Evolutionary conservation across 2,797 vertebrate genomes (phyloP).

Genomic region (Otolemur crassicaudatus): DNA sequence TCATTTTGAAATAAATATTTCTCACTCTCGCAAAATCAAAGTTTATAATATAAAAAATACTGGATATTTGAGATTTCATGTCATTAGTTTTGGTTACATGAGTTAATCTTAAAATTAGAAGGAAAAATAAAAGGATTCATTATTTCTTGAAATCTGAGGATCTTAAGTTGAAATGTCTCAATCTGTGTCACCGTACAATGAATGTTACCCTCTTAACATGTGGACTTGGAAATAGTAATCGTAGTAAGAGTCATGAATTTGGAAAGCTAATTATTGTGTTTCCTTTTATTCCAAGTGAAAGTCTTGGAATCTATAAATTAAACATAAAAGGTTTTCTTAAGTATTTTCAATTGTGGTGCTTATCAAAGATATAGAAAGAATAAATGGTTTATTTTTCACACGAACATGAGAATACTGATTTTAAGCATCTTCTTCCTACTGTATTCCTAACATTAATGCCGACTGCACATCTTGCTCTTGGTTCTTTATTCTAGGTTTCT

Average conservation of each 20-base stretch:
- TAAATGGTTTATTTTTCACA: not conserved
- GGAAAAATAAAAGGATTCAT: not conserved
- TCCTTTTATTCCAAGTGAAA: not conserved
- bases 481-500: not conserved
- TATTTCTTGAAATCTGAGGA: not conserved
- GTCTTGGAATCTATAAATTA: not conserved
- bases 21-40: constrained; percentile 6
- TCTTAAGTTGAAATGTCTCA: not conserved
- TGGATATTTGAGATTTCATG: not conserved
- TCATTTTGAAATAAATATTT: not conserved
- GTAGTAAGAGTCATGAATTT: not conserved
- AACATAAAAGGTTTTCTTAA: not conserved
- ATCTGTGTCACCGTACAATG: not conserved
- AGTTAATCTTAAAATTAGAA: not conserved
- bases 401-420: not conserved
- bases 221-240: not conserved
- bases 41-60: not conserved
- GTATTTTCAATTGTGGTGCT: not conserved
- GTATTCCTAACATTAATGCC: not conserved
- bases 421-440: not conserved
- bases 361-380: not conserved
- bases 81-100: not conserved
- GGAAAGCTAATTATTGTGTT: not conserved
- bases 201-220: not conserved
- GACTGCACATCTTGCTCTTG: not conserved